These are phyloP conservation scores for Gymnopithys bicolor DNA, from an alignment of 2,797 vertebrate genomes.

Conservation along the genomic window DNA sequence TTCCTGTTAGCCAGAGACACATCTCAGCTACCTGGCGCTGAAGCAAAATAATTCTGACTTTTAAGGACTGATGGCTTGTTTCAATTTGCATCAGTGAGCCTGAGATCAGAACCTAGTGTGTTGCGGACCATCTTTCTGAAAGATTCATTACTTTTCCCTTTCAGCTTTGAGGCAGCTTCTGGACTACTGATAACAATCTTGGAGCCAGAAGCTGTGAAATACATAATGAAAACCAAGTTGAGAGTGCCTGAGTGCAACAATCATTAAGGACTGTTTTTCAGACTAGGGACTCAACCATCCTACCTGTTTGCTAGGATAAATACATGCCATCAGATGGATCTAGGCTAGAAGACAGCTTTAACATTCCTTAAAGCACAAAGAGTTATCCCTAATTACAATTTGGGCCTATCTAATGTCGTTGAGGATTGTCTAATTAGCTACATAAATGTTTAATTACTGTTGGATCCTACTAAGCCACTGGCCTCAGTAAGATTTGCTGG, in stretches of 20 bases:
- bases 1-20: not conserved
- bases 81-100: not conserved
- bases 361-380: not conserved
- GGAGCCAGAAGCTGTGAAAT: conserved; percentile 5
- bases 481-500: not conserved
- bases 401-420: not conserved
- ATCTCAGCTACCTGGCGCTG: not conserved
- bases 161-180: not conserved
- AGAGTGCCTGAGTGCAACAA: not conserved
- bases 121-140: not conserved
- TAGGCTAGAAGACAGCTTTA: not conserved
- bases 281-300: not conserved
- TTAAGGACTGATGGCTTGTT: not conserved
- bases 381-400: not conserved
- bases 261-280: not conserved
- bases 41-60: not conserved
- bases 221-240: not conserved
- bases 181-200: conserved; percentile 24
- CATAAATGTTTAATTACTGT: conserved; percentile 29
- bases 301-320: not conserved
- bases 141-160: conserved; percentile 8
- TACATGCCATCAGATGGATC: not conserved
- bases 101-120: not conserved
- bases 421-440: conserved; percentile 3
- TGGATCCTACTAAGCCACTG: not conserved